Base-by-base conservation (phyloP, 2,888 invertebrate species). In the Diarsia rubi region DNA sequence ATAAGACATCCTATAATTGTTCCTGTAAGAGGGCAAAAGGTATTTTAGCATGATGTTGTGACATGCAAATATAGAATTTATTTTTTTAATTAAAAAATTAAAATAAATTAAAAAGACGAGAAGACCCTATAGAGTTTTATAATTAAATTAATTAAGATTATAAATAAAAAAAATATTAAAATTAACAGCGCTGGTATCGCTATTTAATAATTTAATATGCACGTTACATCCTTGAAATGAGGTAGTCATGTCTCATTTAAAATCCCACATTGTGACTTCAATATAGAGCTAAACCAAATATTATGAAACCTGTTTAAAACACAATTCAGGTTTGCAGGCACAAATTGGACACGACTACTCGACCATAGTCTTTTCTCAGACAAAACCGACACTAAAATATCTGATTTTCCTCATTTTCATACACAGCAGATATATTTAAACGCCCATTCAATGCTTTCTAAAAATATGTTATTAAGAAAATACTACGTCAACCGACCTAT, bases 381-480 rank as follows among this genome's bases (percentile, higher is more conserved):
- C 1, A 52, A 82, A 75, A 49, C 27, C 1, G 1, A n/a, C 31
- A 60, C 67, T 37, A 6, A 16, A 78, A 65, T n/a, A n/a, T 27
- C 42, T 27, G 5, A 54, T 60, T 62, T 63, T 60, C 60, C 67
- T 52, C 42, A 67, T 75, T 73, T 68, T 19, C n/a, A 62, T 68
- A 80, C 31, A 59, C 80, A 75, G 44, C 54, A 70, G 54, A 75
- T 77, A 82, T 79, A 69, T 80, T 73, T 70, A 72, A 73, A 68
- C 72, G 64, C 11, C 69, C 72, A 78, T 77, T 79, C 77, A 82
- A 86, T 78, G 75, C 65, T 67, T 54, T 68, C 66, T 66, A 70
- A 79, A 81, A 74, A n/a, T n/a, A n/a, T 64, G 79, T 87, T 84
- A 88, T 88, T 84, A 85, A 88, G 71, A 78, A 79, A 81, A 85